Evolutionary conservation across 2,113 vertebrate genomes (phyloP).

Genomic region (Deroptyus accipitrinus): DNA sequence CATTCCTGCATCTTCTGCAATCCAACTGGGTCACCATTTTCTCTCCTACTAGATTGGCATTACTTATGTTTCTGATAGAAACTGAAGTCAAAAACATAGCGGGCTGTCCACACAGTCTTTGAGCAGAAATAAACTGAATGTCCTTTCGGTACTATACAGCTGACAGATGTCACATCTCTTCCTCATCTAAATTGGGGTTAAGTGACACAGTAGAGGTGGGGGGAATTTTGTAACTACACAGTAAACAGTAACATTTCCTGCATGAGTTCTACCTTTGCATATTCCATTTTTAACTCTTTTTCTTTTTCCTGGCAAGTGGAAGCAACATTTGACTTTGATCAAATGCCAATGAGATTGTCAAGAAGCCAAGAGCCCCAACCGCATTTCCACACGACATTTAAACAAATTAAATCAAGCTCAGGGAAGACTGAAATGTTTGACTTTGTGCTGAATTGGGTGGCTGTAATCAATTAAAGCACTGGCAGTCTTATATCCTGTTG

Average conservation of each 20-base stretch:
- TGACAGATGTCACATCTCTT: neutral
- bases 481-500: neutral
- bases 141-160: neutral
- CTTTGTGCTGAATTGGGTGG: neutral
- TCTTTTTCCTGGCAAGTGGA: neutral
- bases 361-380: neutral
- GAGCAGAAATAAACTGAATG: neutral
- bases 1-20: neutral
- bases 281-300: neutral
- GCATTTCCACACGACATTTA: neutral
- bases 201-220: neutral
- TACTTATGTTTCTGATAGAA: neutral
- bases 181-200: neutral
- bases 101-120: neutral
- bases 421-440: conserved; percentile 16
- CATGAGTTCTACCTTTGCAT: neutral
- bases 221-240: neutral
- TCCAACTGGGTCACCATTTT: neutral
- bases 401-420: conserved; percentile 40
- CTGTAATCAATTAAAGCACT: neutral
- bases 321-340: neutral
- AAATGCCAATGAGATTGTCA: conserved; percentile 8
- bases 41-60: neutral
- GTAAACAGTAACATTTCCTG: neutral
- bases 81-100: neutral